Evolutionary conservation across 2,113 vertebrate species (phyloP), one percentile per base, ranked within the genome.

Genomic region (Phrynosoma platyrhinos): DNA sequence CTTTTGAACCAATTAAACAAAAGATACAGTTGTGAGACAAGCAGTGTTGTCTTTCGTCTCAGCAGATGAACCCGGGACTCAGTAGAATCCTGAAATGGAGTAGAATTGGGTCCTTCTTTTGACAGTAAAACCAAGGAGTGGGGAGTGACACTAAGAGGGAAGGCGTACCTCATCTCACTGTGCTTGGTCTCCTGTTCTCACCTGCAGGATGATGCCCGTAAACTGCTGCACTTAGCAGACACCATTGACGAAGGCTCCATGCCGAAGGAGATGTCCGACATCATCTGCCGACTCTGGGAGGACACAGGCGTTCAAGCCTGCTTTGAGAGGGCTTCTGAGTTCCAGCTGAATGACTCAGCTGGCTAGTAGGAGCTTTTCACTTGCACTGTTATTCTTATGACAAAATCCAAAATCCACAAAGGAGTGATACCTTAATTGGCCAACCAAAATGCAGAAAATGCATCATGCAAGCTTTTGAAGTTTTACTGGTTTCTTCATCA

Each of bases 271-370:
- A 88, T 99, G 97, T 94, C 98, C 0, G 98, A 99, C 40, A 98
- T 99, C 93, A 99, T 99, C 2, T 82, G 98, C 64, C 96, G 98
- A 66, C 97, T 99, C 93, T 99, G 99, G 99, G 98, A 99, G 92
- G 99, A 99, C 83, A 10, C 97, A 0, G 98, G 99, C 36, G 99
- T 99, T 90, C 98, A 99, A 95, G 98, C 96, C 2, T 99, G 98
- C 94, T 99, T 98, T 0, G 98, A 99, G 0, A 97, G 98, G 0
- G 98, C 99, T 89, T 99, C 99, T 0, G 99, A 99, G 94, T 99
- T 99, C 96, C 99, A 99, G 92, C 98, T 99, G 90, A 99, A 99
- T 0, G 99, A 99, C 93, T 99, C 99, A 0, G 99, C 98, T 0
- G 98, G 98, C 97, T 99, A 99, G 98, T 99, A 97, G 97, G 94